phyloP scores from a whole-genome alignment of 2,113 vertebrate species.

The Catharus fuscescens region DNA sequence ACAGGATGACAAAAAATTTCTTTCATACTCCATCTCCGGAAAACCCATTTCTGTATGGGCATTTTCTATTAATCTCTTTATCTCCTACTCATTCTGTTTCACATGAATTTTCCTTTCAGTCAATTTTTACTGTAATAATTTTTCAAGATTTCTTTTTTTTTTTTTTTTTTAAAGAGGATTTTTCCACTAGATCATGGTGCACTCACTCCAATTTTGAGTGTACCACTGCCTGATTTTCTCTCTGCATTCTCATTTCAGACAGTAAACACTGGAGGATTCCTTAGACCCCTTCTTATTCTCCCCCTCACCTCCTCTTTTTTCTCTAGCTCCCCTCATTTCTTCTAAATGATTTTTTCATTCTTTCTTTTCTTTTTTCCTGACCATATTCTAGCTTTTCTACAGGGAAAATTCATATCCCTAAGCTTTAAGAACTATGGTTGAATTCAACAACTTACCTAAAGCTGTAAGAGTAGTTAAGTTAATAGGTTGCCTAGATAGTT shows the following conservation, averaged over 20 bases:
- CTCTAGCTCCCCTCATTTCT: neutral
- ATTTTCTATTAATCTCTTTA: neutral
- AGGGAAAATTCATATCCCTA: neutral
- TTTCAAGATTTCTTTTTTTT: neutral
- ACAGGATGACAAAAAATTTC: neutral
- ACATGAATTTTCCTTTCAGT: neutral
- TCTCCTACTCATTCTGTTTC: neutral
- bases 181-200: neutral
- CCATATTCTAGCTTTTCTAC: neutral
- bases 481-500: neutral
- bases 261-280: neutral
- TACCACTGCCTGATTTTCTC: neutral
- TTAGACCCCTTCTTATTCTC: neutral
- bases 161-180: neutral
- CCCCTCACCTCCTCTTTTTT: neutral
- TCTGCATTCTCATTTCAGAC: neutral
- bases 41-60: neutral
- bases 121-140: neutral
- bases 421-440: neutral
- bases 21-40: neutral
- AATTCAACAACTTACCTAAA: neutral
- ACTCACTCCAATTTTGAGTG: neutral
- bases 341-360: neutral
- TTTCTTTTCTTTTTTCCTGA: neutral
- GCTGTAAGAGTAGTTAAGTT: neutral